Percentiles rank a stretch among this genome's conserved stretches.
Conservation (phyloP, 1,140 invertebrate species). For the Lucilia sericata region DNA sequence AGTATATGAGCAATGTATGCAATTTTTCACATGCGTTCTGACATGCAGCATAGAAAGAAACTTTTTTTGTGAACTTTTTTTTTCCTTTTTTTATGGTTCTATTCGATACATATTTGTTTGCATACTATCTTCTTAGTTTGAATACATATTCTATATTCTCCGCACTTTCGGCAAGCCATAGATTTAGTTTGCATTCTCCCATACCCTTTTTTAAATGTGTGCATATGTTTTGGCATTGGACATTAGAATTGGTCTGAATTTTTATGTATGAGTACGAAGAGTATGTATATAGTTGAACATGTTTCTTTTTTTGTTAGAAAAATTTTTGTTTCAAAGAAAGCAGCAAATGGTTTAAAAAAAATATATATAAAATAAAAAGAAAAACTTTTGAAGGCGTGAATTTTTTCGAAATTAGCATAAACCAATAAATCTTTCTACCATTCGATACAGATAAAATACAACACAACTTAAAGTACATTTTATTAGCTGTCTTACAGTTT, state of each 20-base stretch:
- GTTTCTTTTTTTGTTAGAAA: background rate
- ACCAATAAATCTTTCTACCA: conserved; percentile 39
- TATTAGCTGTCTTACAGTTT: background rate
- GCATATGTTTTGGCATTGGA: conserved; percentile 19
- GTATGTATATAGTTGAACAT: background rate
- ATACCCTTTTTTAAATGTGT: background rate
- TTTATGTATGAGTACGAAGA: background rate
- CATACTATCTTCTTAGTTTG: background rate
- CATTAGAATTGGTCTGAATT: background rate
- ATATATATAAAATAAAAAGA: background rate
- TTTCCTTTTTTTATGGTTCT: background rate
- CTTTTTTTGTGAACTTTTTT: background rate
- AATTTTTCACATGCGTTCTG: conserved; percentile 41
- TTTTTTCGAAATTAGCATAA: conserved; percentile 39
- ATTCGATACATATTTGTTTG: background rate
- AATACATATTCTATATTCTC: background rate
- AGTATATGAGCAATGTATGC: background rate
- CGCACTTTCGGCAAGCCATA: background rate
- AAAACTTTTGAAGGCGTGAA: conserved; percentile 38
- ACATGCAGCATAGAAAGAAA: conserved; percentile 13
- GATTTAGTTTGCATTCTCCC: background rate
- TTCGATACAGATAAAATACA: conserved; percentile 29
- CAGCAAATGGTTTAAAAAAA: background rate
- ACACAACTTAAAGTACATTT: background rate
- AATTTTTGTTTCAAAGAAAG: background rate